A percentile compares a stretch with the other conserved stretches of the same genome.
Conservation (phyloP, 2,888 invertebrate genomes). For the Ashinkailepas kermadecensis region DNA sequence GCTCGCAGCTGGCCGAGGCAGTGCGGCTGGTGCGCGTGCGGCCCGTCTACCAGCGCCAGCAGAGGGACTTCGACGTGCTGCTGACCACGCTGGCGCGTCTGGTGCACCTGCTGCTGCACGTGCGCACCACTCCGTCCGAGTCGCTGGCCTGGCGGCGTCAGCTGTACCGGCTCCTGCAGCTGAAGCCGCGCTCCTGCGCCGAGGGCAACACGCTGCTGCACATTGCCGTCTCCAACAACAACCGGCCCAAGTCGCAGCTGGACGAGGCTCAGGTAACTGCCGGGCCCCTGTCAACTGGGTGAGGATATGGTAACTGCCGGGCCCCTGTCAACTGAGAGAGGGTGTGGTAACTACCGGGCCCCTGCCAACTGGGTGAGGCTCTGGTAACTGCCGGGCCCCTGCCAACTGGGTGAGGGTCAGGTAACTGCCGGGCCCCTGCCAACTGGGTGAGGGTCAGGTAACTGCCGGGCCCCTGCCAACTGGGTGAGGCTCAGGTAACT, state of each 20-base stretch:
- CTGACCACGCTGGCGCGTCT: constrained; percentile 72
- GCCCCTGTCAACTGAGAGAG: no score
- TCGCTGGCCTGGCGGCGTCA: constrained; percentile 34
- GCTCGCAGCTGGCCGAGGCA: constrained; percentile 52
- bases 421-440: no score
- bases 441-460: no score
- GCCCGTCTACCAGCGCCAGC: constrained; percentile 67
- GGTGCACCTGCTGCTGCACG: constrained; percentile 59
- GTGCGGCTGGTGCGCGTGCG: constrained; percentile 47
- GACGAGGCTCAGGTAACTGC: constrained; percentile 58
- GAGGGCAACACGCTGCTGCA: constrained; percentile 74
- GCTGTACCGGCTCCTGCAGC: constrained; percentile 31
- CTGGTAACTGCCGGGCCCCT: no score
- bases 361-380: no score
- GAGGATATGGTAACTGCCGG: no score
- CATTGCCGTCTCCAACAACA: constrained; percentile 64
- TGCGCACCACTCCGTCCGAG: constrained; percentile 43
- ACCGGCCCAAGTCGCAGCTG: constrained; percentile 56
- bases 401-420: no score
- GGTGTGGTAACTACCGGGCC: no score
- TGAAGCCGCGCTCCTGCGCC: constrained; percentile 55
- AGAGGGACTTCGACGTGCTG: constrained; percentile 47
- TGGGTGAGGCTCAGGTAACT: no score
- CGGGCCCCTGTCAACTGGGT: no score
- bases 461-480: no score